Base-by-base conservation (phyloP, 2,888 invertebrate genomes). In the Thalpophila matura region DNA sequence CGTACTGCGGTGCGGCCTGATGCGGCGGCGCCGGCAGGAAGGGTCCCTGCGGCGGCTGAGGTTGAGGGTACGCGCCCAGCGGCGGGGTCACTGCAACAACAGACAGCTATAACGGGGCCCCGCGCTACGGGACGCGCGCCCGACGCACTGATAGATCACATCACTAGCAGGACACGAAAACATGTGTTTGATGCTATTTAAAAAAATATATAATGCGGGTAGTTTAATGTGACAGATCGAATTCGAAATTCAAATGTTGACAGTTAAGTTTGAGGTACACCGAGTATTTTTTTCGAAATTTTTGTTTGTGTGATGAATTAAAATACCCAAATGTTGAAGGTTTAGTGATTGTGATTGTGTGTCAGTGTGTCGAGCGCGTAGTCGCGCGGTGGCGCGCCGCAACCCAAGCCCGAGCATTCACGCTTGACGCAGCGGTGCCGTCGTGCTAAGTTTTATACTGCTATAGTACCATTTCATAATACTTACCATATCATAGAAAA, bases 21-120 rank as follows among this genome's bases (percentile, higher is more conserved):
- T 96, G 96, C 42, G 96, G 96, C 29, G 96, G 96, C 54, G 96
- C 96, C 49, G 96, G 96, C 73, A 96, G 95, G 92, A 96, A 96
- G 9, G 96, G 96, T 2, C 94, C 95, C 83, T 96, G 96, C 53
- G 95, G 95, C 77, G 95, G 95, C 84, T 95, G 95, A 38, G 96
- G 96, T 72, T 96, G 95, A 54, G 96, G 96, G 87, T 96, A 96
- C 63, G 96, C 96, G 81, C 95, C 95, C 56, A 95, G 91, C 63
- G 95, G 95, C 60, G 94, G 95, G 2, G 95, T 95, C 80, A 95
- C 95, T 95, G 95, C 77, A 95, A 95, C 94, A 92, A 94, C 88
- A 85, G 29, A 26, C 27, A 68, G 64, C 71, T 91, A 65, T 89
- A 74, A 54, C 33, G 42, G 46, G 51, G 72, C 18, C 38, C 70